A percentile compares a stretch with the other conserved stretches of the same genome.
These are phyloP conservation scores for Microcebus tavaratra DNA, from an alignment of 2,113 vertebrate genomes.

Conservation along the genomic window DNA sequence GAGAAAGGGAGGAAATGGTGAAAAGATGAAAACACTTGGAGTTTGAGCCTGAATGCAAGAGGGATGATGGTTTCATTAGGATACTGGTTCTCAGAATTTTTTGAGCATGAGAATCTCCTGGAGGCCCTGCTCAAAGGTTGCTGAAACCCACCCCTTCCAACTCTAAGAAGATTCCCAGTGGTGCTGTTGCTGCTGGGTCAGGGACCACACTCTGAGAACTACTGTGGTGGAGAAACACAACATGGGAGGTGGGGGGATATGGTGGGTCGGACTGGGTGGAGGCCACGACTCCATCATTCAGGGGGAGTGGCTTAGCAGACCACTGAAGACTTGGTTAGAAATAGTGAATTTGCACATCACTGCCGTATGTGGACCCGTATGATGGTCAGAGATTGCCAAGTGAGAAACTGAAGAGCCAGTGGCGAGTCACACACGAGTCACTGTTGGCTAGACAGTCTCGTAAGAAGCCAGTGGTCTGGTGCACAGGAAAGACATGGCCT, in stretches of 20 bases:
- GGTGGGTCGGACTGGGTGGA: rapidly evolving
- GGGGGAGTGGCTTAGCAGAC: neutral
- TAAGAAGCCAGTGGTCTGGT: neutral
- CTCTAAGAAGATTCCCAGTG: neutral
- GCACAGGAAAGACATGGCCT: neutral
- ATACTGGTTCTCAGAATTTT: neutral
- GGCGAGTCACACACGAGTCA: neutral
- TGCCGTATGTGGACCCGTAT: neutral
- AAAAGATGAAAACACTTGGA: neutral
- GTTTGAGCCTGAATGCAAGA: neutral
- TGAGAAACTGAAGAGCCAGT: neutral
- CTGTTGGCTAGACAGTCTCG: neutral
- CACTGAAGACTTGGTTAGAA: neutral
- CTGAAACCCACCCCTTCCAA: neutral
- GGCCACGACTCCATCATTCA: neutral
- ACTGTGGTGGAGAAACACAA: neutral
- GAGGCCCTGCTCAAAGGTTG: neutral
- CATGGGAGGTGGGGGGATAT: neutral
- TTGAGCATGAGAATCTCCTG: neutral
- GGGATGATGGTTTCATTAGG: neutral
- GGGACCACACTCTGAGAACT: neutral
- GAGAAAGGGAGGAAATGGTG: neutral
- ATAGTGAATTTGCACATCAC: neutral
- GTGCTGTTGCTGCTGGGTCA: neutral
- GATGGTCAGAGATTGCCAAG: neutral